These are phyloP conservation scores for Sparidentex hasta DNA, from an alignment of 2,797 vertebrate genomes.

Conservation along the genomic window DNA sequence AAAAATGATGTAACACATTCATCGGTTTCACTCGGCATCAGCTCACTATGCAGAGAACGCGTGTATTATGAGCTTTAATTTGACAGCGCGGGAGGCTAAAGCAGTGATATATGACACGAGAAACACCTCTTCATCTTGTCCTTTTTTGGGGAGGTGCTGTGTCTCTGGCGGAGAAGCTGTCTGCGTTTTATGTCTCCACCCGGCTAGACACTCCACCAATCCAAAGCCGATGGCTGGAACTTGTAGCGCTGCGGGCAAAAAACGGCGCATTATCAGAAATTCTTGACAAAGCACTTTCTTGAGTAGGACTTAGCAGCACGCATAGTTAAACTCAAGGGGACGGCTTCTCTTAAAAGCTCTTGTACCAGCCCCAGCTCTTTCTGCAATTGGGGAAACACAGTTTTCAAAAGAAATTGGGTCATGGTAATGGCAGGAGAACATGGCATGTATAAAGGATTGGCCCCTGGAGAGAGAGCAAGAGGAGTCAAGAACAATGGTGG, in stretches of 20 bases:
- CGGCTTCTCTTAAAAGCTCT: conserved; percentile 81
- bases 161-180: conserved; percentile 37
- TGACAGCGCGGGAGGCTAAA: not conserved
- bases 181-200: conserved; percentile 47
- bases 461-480: conserved; percentile 69
- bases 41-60: not conserved
- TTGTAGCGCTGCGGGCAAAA: conserved; percentile 66
- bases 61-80: conserved; percentile 33
- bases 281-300: conserved; percentile 83
- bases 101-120: conserved; percentile 7
- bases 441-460: conserved; percentile 75
- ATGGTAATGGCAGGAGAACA: conserved; percentile 76
- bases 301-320: conserved; percentile 72
- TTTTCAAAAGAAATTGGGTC: conserved; percentile 83
- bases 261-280: conserved; percentile 68
- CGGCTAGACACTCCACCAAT: conserved; percentile 45
- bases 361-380: conserved; percentile 61
- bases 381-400: conserved; percentile 74
- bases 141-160: conserved; percentile 26
- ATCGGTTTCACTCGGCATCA: conserved; percentile 28
- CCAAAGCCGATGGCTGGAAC: conserved; percentile 48
- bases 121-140: conserved; percentile 23
- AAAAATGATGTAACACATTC: conserved; percentile 8
- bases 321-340: conserved; percentile 80
- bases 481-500: conserved; percentile 71